Conservation (phyloP, 2,797 vertebrate species). For the Poecilia gillii region DNA sequence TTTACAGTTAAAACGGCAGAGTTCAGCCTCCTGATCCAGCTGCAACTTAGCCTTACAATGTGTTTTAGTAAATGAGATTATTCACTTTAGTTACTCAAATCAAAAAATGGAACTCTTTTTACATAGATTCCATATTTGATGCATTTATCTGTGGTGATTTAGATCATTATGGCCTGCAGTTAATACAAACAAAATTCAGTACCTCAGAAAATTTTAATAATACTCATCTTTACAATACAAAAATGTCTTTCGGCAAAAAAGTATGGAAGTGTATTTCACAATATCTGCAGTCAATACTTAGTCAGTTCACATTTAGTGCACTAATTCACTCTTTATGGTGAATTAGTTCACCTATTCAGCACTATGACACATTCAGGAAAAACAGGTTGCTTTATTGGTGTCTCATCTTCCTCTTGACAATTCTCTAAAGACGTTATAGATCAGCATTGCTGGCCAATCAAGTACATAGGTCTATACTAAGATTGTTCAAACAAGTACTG, state of each 20-base stretch:
- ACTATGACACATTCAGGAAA: not conserved
- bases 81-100: not conserved
- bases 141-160: not conserved
- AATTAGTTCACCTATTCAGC: not conserved
- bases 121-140: not conserved
- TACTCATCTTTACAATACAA: not conserved
- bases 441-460: not conserved
- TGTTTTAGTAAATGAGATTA: not conserved
- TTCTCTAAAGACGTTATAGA: not conserved
- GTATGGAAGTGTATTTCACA: not conserved
- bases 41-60: not conserved
- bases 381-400: not conserved
- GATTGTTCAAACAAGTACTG: not conserved
- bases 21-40: not conserved
- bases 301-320: not conserved
- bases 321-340: not conserved
- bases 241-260: not conserved
- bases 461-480: not conserved
- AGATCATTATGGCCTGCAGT: not conserved
- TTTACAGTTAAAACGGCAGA: not conserved
- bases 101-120: not conserved
- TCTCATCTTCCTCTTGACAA: not conserved
- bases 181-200: not conserved
- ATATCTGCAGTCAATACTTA: not conserved
- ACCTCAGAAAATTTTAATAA: not conserved